phyloP scores from a whole-genome alignment of 1,140 invertebrate genomes.

The Trichonephila inaurata region DNA sequence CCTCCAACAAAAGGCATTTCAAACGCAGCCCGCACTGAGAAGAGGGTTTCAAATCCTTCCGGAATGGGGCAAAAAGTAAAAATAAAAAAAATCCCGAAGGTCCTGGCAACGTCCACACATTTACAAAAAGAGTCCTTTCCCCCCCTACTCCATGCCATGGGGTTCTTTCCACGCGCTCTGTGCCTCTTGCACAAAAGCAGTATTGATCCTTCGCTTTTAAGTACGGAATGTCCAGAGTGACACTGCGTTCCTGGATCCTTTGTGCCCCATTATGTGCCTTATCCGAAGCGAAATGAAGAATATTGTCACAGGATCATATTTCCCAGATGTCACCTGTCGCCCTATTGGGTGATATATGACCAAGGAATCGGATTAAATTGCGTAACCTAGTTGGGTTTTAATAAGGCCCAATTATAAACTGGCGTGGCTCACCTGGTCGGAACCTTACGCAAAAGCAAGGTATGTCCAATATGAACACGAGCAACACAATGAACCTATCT shows the following conservation, averaged over 20 bases:
- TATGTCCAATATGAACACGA: no score
- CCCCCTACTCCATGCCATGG: background rate
- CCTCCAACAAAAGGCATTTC: conserved; percentile 36
- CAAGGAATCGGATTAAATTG: conserved; percentile 3
- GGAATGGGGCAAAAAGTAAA: background rate
- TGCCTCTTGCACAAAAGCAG: background rate
- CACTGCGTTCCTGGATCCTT: background rate
- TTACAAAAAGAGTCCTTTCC: background rate
- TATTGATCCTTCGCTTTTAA: conserved; percentile 18
- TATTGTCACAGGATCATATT: conserved; percentile 21
- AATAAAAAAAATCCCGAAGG: background rate
- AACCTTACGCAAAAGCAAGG: no score
- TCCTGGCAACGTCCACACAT: background rate
- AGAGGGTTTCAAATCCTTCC: conserved; percentile 15
- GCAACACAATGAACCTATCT: no score
- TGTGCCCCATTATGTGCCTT: conserved; percentile 3
- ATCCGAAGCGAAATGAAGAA: conserved; percentile 20
- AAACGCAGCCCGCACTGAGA: conserved; percentile 3
- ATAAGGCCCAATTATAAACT: conserved; percentile 23
- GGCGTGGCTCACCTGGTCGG: background rate
- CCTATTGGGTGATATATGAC: conserved; percentile 2
- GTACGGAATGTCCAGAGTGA: conserved; percentile 5
- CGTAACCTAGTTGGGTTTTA: background rate
- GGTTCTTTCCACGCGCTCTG: conserved; percentile 10
- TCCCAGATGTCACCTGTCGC: conserved; percentile 16